Conservation (phyloP, 2,113 vertebrate species). For the Ancistrus triradiatus region DNA sequence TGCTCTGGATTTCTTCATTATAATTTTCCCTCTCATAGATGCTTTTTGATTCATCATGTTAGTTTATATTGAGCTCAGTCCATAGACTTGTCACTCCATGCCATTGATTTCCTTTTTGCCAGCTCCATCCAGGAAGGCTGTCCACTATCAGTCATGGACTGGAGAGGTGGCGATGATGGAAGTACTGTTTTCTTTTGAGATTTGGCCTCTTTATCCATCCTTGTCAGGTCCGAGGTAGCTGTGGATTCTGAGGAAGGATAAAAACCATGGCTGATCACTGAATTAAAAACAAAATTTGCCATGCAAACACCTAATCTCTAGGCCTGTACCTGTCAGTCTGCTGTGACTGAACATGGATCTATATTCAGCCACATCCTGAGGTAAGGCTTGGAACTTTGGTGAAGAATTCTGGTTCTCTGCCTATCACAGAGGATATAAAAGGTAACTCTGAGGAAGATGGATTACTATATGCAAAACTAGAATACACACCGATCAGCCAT, state of each 20-base stretch:
- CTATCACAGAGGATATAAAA: too few relatives aligned
- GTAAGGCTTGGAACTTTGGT: too few relatives aligned
- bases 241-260: too few relatives aligned
- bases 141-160: slow-evolving; percentile 55
- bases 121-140: slow-evolving; percentile 96
- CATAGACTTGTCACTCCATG: slow-evolving; percentile 89
- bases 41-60: neutral
- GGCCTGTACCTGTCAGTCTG: slow-evolving; percentile 33
- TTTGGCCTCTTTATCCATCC: slow-evolving; percentile 57
- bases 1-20: neutral
- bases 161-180: slow-evolving; percentile 50
- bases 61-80: slow-evolving; percentile 50
- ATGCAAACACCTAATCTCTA: neutral
- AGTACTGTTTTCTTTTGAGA: slow-evolving; percentile 60
- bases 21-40: too few relatives aligned
- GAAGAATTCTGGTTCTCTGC: neutral
- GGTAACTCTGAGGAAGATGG: too few relatives aligned
- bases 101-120: slow-evolving; percentile 94
- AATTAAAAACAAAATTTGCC: too few relatives aligned
- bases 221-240: slow-evolving; percentile 45
- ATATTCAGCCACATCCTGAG: too few relatives aligned
- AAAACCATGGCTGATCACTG: too few relatives aligned
- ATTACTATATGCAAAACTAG: too few relatives aligned
- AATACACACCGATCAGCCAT: too few relatives aligned
- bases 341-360: neutral